A percentile compares a stretch with the other conserved stretches of the same genome.
Conservation (phyloP, 2,888 invertebrate species). For the Nomada fabriciana region DNA sequence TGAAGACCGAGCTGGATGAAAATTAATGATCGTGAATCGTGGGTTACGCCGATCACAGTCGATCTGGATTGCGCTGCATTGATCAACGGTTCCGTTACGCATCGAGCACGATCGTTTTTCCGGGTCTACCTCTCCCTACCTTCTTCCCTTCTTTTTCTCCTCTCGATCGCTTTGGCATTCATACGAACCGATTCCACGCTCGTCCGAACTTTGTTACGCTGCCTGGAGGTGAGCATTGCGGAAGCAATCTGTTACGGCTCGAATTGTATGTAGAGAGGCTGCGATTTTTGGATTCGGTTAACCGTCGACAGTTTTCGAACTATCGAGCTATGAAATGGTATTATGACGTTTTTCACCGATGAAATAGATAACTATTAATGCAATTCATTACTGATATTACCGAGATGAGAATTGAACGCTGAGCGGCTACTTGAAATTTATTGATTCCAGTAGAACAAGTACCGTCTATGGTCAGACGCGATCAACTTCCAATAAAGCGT, state of each 20-base stretch:
- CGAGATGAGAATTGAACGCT: too few relatives aligned
- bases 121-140: conserved; percentile 66
- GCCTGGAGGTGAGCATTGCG: conserved; percentile 73
- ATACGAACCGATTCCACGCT: conserved; percentile 58
- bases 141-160: neutral
- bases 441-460: too few relatives aligned
- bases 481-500: neutral
- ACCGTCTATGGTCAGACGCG: too few relatives aligned
- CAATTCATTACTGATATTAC: too few relatives aligned
- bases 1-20: conserved; percentile 62
- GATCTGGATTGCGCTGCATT: conserved; percentile 55
- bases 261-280: conserved; percentile 4
- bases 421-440: too few relatives aligned
- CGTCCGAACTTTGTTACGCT: conserved; percentile 72
- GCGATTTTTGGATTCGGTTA: conserved; percentile 43
- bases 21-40: conserved; percentile 76
- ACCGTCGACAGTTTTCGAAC: too few relatives aligned
- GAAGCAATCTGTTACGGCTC: conserved; percentile 66
- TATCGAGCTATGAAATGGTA: too few relatives aligned
- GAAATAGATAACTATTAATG: too few relatives aligned
- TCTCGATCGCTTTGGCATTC: conserved; percentile 66
- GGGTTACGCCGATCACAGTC: conserved; percentile 57
- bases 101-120: conserved; percentile 70
- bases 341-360: too few relatives aligned
- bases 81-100: conserved; percentile 75